Evolutionary conservation across 2,797 vertebrate species (phyloP).

Genomic region (Molothrus aeneus): DNA sequence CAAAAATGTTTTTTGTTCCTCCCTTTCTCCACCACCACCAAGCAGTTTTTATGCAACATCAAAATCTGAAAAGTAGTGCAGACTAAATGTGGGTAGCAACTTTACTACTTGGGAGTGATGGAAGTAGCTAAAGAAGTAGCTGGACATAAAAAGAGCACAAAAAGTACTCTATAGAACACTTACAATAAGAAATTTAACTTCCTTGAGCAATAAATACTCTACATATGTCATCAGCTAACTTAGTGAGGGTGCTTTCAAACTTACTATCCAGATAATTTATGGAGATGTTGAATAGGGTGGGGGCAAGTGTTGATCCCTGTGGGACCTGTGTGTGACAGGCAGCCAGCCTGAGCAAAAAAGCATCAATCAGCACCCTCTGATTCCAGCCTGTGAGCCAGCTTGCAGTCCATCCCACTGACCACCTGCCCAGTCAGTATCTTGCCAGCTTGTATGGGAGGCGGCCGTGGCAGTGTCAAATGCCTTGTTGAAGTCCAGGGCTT

Average conservation of each 20-base stretch:
- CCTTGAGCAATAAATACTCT: background rate
- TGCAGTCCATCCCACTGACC: background rate
- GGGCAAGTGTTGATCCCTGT: background rate
- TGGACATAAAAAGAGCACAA: background rate
- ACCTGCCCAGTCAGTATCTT: background rate
- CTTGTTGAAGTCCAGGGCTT: background rate
- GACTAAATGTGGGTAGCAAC: background rate
- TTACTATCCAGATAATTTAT: background rate
- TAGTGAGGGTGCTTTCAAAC: background rate
- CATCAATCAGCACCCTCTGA: background rate
- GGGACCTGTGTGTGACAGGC: background rate
- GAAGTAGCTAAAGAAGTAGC: background rate
- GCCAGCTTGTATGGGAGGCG: background rate
- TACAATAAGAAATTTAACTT: background rate
- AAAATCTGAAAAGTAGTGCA: background rate
- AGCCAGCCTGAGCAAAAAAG: background rate
- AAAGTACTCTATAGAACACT: background rate
- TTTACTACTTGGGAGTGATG: background rate
- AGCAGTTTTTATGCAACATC: background rate
- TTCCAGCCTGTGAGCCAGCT: background rate
- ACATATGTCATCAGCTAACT: background rate
- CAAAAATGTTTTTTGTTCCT: background rate
- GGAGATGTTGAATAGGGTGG: background rate
- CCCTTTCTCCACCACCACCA: background rate
- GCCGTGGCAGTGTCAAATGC: background rate